Conservation (phyloP, 2,113 vertebrate species). For the Talpa occidentalis region DNA sequence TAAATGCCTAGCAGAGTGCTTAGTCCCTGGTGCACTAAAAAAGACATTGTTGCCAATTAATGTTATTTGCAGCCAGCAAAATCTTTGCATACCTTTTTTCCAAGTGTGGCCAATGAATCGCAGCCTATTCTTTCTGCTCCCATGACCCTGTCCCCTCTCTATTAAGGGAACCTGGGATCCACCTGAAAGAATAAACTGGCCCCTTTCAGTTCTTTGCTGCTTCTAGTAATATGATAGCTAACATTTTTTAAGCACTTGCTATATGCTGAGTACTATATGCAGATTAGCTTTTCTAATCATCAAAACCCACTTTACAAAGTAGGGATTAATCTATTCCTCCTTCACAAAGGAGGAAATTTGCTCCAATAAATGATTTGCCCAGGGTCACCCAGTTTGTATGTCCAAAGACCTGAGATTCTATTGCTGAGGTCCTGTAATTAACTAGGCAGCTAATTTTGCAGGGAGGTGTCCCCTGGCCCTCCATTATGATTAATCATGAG, state of each 20-base stretch:
- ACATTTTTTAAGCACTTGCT: neutral
- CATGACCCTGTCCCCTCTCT: neutral
- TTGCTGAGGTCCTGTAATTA: neutral
- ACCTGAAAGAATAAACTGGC: neutral
- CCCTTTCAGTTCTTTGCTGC: neutral
- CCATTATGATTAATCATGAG: accelerated
- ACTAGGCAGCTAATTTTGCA: neutral
- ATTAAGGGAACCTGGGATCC: neutral
- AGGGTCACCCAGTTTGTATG: neutral
- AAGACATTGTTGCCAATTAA: neutral
- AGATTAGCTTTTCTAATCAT: neutral
- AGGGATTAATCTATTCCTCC: neutral
- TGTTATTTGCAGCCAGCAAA: neutral
- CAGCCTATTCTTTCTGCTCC: neutral
- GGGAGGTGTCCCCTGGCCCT: neutral
- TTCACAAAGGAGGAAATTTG: neutral
- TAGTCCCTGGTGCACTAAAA: too few species aligned
- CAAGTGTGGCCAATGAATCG: neutral
- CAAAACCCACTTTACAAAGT: neutral
- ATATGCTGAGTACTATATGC: neutral
- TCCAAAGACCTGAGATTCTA: neutral
- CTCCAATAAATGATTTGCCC: neutral
- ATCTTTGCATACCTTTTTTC: neutral
- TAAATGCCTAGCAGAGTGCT: neutral
- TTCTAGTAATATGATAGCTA: neutral